These are phyloP conservation scores for Edolisoma coerulescens DNA, from an alignment of 2,113 vertebrate genomes.

Conservation along the genomic window DNA sequence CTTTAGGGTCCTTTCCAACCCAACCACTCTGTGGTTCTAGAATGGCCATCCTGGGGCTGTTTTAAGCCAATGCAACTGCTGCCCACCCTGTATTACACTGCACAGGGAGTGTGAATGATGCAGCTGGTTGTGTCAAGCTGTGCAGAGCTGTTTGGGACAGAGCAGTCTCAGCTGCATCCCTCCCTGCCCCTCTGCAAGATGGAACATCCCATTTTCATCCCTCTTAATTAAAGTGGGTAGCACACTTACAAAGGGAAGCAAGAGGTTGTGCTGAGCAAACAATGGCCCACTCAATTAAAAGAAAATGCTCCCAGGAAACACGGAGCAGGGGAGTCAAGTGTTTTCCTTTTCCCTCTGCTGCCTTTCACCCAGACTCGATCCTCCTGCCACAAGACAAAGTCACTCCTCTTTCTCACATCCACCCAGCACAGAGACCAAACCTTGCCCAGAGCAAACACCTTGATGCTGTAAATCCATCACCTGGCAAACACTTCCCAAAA, in stretches of 20 bases:
- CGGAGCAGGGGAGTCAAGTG: neutral
- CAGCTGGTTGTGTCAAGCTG: constrained; percentile 4
- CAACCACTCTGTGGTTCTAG: neutral
- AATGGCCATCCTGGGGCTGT: neutral
- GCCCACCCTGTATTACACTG: neutral
- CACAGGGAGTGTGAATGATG: constrained; percentile 2
- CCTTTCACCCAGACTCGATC: neutral
- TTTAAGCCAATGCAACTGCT: neutral
- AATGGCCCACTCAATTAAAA: neutral
- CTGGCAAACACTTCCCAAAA: neutral
- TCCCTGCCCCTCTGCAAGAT: constrained; percentile 8
- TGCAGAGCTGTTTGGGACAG: neutral
- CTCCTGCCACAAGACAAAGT: neutral
- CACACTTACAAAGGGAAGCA: neutral
- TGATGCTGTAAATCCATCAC: neutral
- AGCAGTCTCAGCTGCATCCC: constrained; percentile 28
- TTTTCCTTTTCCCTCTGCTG: neutral
- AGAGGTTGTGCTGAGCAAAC: constrained; percentile 36
- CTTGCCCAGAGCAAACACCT: neutral
- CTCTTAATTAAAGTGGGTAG: constrained; percentile 22
- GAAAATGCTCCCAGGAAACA: neutral
- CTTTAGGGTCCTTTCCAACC: neutral
- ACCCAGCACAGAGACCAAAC: neutral
- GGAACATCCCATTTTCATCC: constrained; percentile 2
- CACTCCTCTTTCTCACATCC: neutral